These are phyloP conservation scores for Papilio elwesi DNA, from an alignment of 2,888 invertebrate species.

Conservation along the genomic window DNA sequence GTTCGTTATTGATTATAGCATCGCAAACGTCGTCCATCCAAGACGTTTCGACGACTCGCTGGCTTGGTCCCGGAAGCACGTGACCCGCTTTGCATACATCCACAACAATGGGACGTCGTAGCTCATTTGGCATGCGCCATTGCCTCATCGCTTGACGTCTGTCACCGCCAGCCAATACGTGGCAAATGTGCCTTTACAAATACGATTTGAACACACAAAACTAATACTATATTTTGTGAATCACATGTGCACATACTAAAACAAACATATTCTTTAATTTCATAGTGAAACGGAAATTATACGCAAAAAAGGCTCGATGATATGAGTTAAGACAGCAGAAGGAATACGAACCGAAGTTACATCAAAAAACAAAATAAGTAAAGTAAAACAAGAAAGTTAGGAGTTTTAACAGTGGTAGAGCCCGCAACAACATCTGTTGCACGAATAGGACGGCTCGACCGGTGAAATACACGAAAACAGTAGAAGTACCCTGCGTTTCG, in stretches of 20 bases:
- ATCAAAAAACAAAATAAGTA: no score
- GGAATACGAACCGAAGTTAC: no score
- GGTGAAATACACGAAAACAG: no score
- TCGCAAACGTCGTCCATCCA: neutral
- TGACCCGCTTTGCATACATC: conserved; percentile 62
- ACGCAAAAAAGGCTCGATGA: no score
- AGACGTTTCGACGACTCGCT: conserved; percentile 50
- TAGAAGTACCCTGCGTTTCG: no score
- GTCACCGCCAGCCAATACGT: conserved; percentile 38
- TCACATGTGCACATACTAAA: neutral
- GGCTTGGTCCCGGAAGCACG: conserved; percentile 60
- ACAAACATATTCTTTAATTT: neutral
- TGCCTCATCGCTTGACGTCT: conserved; percentile 47
- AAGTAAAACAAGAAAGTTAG: no score
- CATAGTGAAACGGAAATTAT: neutral
- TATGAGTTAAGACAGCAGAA: no score
- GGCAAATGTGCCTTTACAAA: conserved; percentile 37
- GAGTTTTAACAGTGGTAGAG: no score
- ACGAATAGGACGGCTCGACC: no score
- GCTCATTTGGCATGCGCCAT: conserved; percentile 54
- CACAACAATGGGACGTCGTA: conserved; percentile 59
- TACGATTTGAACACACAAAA: conserved; percentile 44
- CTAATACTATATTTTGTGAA: conserved; percentile 25
- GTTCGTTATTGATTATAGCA: conserved; percentile 1
- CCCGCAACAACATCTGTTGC: no score